These are phyloP conservation scores for Disparrhopalites patrizii DNA, from an alignment of 2,888 invertebrate genomes.

Conservation along the genomic window DNA sequence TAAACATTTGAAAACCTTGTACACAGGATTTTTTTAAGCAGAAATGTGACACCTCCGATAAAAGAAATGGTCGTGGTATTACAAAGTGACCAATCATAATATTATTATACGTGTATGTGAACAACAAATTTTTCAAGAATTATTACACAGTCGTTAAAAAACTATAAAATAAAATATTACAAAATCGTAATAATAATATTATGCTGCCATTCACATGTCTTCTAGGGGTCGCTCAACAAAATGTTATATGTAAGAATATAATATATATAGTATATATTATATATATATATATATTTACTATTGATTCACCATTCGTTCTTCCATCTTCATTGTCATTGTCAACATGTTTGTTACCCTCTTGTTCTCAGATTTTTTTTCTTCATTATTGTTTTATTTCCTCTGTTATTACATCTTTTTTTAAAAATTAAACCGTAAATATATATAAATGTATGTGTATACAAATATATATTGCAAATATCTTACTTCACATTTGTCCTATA, in stretches of 20 bases:
- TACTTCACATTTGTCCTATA: neutral
- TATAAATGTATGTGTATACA: neutral
- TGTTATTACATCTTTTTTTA: neutral
- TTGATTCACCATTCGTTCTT: constrained; percentile 6
- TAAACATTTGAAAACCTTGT: no score
- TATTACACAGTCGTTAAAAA: no score
- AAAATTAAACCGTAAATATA: neutral
- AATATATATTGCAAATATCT: neutral
- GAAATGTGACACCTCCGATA: no score
- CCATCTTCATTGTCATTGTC: constrained; percentile 20
- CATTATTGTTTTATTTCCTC: neutral
- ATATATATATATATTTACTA: no score
- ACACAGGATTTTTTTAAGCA: no score
- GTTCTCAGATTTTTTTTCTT: neutral
- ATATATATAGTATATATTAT: no score
- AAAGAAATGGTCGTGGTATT: no score
- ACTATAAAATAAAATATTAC: no score
- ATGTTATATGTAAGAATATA: no score
- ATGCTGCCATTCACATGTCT: constrained; percentile 18
- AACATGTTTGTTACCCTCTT: neutral
- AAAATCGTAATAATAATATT: constrained; percentile 6
- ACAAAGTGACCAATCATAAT: no score
- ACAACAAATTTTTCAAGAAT: no score
- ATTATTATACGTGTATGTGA: no score
- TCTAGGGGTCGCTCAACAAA: constrained; percentile 22